phyloP scores from a whole-genome alignment of 2,888 invertebrate species.

The Leptodirus hochenwartii region DNA sequence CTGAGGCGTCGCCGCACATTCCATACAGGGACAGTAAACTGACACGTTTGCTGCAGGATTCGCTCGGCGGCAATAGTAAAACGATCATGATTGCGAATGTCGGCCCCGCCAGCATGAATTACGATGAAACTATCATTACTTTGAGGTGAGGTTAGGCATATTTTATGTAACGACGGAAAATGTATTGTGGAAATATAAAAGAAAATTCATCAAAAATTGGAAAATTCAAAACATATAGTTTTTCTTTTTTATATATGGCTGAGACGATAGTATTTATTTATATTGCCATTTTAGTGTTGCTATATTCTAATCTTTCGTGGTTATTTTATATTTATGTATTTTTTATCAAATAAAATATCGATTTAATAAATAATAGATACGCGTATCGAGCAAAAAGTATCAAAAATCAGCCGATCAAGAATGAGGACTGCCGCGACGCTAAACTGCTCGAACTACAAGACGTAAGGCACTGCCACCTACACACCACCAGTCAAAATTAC shows the following conservation, averaged over 20 bases:
- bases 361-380: too few species aligned
- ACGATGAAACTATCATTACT: constrained; percentile 95
- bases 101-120: constrained; percentile 94
- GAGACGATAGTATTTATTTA: too few species aligned
- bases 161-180: too few species aligned
- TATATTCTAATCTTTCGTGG: too few species aligned
- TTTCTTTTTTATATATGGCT: too few species aligned
- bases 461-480: constrained; percentile 28
- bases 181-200: too few species aligned
- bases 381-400: constrained; percentile 96
- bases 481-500: background rate
- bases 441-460: constrained; percentile 83
- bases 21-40: constrained; percentile 96
- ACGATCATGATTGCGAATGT: constrained; percentile 99
- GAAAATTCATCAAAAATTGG: too few species aligned
- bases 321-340: background rate
- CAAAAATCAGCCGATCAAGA: constrained; percentile 95
- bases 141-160: too few species aligned
- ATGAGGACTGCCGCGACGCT: constrained; percentile 98
- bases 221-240: too few species aligned
- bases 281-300: too few species aligned
- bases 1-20: constrained; percentile 87
- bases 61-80: constrained; percentile 94
- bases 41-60: constrained; percentile 90
- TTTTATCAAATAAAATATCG: too few species aligned